Percentiles rank a stretch among this genome's conserved stretches.
These are phyloP conservation scores for Dasypus novemcinctus DNA, from an alignment of 2,113 vertebrate species.

Conservation along the genomic window DNA sequence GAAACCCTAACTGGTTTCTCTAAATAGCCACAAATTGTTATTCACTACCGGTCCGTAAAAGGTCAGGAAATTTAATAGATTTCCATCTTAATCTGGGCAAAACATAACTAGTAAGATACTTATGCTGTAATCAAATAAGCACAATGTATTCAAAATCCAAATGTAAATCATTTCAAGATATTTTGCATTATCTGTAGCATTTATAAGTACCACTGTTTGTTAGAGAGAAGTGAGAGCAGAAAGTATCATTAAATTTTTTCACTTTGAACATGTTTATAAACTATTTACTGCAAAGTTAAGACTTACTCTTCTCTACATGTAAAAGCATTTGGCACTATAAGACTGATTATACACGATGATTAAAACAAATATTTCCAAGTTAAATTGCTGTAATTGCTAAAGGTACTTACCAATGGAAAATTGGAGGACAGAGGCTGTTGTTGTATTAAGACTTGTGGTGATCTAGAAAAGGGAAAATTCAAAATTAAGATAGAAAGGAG, in stretches of 20 bases:
- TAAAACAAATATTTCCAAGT: conserved; percentile 52
- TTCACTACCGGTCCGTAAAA: background rate
- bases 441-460: conserved; percentile 94
- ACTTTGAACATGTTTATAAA: conserved; percentile 28
- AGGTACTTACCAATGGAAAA: conserved; percentile 95
- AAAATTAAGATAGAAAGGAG: conserved; percentile 40
- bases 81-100: conserved; percentile 43
- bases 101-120: conserved; percentile 9
- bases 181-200: background rate
- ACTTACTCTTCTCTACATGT: background rate
- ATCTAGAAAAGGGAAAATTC: conserved; percentile 84
- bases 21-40: background rate
- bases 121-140: background rate
- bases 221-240: background rate
- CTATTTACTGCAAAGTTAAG: conserved; percentile 9
- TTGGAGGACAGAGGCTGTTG: conserved; percentile 95
- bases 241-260: background rate
- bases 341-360: background rate
- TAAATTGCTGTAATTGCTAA: conserved; percentile 28
- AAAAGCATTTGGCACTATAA: background rate
- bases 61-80: conserved; percentile 38
- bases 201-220: background rate
- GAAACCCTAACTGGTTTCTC: conserved; percentile 43
- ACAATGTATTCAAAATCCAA: background rate
- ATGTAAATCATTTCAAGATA: background rate